Evolutionary conservation across 1,140 invertebrate genomes (phyloP), one percentile per base, ranked within the genome.

Genomic region (Anagrus nilaparvatae): DNA sequence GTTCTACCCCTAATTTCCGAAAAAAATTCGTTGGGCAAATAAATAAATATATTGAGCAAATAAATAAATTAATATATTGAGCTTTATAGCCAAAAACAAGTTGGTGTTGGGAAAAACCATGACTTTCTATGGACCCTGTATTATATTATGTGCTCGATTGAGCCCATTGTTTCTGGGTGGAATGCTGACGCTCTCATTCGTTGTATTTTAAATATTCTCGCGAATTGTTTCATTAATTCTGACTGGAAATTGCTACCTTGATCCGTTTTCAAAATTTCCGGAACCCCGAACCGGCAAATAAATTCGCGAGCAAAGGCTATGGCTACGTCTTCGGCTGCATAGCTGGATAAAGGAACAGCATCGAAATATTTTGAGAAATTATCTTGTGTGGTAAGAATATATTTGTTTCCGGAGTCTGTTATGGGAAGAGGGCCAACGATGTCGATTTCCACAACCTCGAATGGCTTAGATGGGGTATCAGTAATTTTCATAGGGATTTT

Each of bases 121-220:
- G 56, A 10, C n/a, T n/a, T n/a, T n/a, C n/a, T n/a, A n/a, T n/a
- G 46, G 29, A 52, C 38, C 3, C 12, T 20, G 4, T 53, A 68
- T 45, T 60, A 53, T 54, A 56, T 60, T 14, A 66, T 23, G 52
- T 65, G 67, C 24, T 68, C 63, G 13, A 40, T 49, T 37, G 39
- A 40, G 12, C 39, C 39, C 5, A 32, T 31, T 1, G 28, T 21
- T n/a, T 33, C 5, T 17, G 31, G 31, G 3, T 17, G 4, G 17
- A 17, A 40, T 1, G 29, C 39, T 8, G 29, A 21, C 3, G 39
- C 17, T 19, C 5, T 18, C 3, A 27, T 12, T 8, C 19, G 21
- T n/a, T 8, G 33, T 2, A 33, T 42, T 27, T 30, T 34, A 27
- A 42, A 42, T 0, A 42, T 18, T 19, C 18, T 42, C 5, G 31